A percentile compares a stretch with the other conserved stretches of the same genome.
Conservation (phyloP, 2,113 vertebrate genomes). For the Vulpes vulpes region DNA sequence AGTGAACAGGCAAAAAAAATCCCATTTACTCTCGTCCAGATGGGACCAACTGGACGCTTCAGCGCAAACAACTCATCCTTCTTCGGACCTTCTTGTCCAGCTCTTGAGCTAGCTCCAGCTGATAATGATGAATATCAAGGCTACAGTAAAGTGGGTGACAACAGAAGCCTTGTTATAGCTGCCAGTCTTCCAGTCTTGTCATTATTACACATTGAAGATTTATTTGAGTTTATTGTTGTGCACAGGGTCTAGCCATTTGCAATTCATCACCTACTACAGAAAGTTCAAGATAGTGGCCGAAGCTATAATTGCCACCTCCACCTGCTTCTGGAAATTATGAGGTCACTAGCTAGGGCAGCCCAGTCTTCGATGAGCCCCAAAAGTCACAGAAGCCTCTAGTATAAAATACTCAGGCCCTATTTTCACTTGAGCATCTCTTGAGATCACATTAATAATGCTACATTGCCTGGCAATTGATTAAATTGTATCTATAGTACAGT, state of each 20-base stretch:
- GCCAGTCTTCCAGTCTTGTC: slow-evolving; percentile 94
- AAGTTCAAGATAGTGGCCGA: slow-evolving; percentile 91
- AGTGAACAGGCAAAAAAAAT: slow-evolving; percentile 90
- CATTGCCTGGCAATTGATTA: background rate
- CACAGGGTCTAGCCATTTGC: slow-evolving; percentile 92
- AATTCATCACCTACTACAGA: slow-evolving; percentile 94
- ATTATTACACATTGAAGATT: slow-evolving; percentile 96
- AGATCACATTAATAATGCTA: background rate
- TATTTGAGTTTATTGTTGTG: slow-evolving; percentile 95
- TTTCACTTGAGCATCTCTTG: background rate
- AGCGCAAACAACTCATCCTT: slow-evolving; percentile 95
- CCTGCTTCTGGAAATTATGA: slow-evolving; percentile 94
- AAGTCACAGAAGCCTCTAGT: slow-evolving; percentile 61
- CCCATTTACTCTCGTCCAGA: slow-evolving; percentile 94
- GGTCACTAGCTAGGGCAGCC: slow-evolving; percentile 89
- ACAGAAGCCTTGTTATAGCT: slow-evolving; percentile 95
- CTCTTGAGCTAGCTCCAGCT: slow-evolving; percentile 91
- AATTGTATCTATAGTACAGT: background rate
- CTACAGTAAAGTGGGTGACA: slow-evolving; percentile 93
- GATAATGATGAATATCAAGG: slow-evolving; percentile 95
- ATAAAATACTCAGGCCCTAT: slow-evolving; percentile 12
- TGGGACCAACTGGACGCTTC: slow-evolving; percentile 95
- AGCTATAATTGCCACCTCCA: slow-evolving; percentile 94
- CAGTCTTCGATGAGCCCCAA: slow-evolving; percentile 77
- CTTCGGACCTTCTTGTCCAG: slow-evolving; percentile 93